phyloP scores from a whole-genome alignment of 2,888 invertebrate species.

The Baccha elongata region DNA sequence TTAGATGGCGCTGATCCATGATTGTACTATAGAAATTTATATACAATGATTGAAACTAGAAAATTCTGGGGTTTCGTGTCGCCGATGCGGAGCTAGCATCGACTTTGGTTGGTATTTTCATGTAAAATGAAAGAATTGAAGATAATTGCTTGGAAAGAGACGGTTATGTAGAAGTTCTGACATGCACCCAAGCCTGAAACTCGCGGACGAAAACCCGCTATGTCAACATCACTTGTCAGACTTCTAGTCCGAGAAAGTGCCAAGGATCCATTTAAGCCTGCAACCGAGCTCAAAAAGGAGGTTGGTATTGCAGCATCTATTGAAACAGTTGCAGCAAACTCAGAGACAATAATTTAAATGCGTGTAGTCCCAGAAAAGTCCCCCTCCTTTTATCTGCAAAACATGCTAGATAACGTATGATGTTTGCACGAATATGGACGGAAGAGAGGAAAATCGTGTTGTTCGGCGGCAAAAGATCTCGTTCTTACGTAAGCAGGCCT shows the following conservation, averaged over 20 bases:
- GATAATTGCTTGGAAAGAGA: no score
- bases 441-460: conserved; percentile 7
- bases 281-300: conserved; percentile 9
- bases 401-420: not conserved
- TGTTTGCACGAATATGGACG: conserved; percentile 1
- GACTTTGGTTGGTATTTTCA: no score
- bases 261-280: conserved; percentile 5
- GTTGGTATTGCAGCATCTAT: not conserved
- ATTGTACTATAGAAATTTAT: no score
- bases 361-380: conserved; percentile 5
- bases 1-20: no score
- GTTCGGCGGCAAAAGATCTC: conserved; percentile 4
- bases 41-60: no score
- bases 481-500: conserved; percentile 14
- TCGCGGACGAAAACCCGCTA: conserved; percentile 12
- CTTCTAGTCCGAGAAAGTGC: conserved; percentile 8
- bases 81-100: no score
- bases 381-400: conserved; percentile 5
- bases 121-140: no score
- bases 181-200: conserved; percentile 15
- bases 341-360: not conserved
- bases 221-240: conserved; percentile 1
- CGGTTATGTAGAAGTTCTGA: no score
- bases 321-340: not conserved
- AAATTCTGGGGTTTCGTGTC: no score